Conservation (phyloP, 2,888 invertebrate genomes). For the Clostera curtula region DNA sequence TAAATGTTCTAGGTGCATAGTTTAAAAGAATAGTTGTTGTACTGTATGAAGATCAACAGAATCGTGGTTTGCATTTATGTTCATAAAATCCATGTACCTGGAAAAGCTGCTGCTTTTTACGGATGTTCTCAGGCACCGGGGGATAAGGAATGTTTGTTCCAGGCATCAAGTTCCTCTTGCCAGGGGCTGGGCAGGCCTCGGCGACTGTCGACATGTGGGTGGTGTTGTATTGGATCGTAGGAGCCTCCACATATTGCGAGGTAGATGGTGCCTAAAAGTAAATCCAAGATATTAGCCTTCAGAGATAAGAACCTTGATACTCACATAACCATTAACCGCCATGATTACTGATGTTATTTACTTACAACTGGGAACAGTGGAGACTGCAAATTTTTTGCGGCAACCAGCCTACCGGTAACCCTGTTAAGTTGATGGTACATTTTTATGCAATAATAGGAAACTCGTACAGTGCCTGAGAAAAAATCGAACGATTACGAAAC, state of each 20-base stretch:
- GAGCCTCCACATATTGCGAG: slow-evolving; percentile 60
- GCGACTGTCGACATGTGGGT: slow-evolving; percentile 56
- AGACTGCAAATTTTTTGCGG: slow-evolving; percentile 52
- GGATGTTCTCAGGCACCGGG: slow-evolving; percentile 46
- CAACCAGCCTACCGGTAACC: slow-evolving; percentile 58
- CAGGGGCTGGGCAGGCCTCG: slow-evolving; percentile 47
- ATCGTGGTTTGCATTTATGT: not conserved
- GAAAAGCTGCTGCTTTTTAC: slow-evolving; percentile 50
- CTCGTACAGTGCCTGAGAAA: too few species aligned
- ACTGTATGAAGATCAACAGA: too few species aligned
- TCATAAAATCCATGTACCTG: slow-evolving; percentile 44
- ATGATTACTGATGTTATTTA: slow-evolving; percentile 11
- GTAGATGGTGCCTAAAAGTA: slow-evolving; percentile 53
- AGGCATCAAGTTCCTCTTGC: slow-evolving; percentile 45
- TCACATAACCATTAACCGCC: slow-evolving; percentile 8
- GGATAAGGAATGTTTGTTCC: slow-evolving; percentile 60
- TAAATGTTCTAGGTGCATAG: too few species aligned
- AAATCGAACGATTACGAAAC: slow-evolving; percentile 63
- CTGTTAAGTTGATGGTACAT: slow-evolving; percentile 68
- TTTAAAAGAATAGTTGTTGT: too few species aligned
- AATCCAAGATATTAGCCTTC: slow-evolving; percentile 7
- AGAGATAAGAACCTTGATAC: not conserved
- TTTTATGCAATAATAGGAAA: slow-evolving; percentile 23
- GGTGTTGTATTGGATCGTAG: slow-evolving; percentile 52
- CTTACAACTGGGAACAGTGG: slow-evolving; percentile 67